Conservation (phyloP, 2,888 invertebrate species). For the Himalopsyche kuldschensis region DNA sequence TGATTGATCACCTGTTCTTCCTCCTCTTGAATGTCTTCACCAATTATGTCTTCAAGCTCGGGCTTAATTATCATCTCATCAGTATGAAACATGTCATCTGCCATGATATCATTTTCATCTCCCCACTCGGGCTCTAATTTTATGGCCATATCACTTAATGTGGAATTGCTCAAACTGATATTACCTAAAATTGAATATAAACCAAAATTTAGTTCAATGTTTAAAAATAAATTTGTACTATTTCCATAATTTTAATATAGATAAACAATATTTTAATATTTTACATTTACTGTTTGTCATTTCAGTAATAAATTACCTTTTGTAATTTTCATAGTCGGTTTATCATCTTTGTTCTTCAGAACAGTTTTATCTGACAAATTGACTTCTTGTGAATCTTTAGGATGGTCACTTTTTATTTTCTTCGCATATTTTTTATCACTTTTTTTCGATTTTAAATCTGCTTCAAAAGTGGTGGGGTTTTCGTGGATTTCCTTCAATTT, state of each 20-base stretch:
- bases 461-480: slow-evolving; percentile 43
- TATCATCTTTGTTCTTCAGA: neutral
- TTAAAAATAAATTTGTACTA: neutral
- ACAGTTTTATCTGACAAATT: slow-evolving; percentile 4
- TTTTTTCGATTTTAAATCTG: slow-evolving; percentile 39
- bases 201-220: neutral
- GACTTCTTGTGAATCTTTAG: slow-evolving; percentile 6
- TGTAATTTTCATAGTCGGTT: neutral
- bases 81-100: slow-evolving; percentile 20
- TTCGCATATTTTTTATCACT: slow-evolving; percentile 55
- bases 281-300: neutral
- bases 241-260: neutral
- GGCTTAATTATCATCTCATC: slow-evolving; percentile 69
- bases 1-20: slow-evolving; percentile 49
- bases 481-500: slow-evolving; percentile 16
- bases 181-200: neutral
- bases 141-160: slow-evolving; percentile 46
- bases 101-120: slow-evolving; percentile 58
- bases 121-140: slow-evolving; percentile 70
- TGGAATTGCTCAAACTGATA: neutral
- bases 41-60: slow-evolving; percentile 54
- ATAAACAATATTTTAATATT: neutral
- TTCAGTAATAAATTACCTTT: neutral
- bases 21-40: slow-evolving; percentile 59
- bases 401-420: slow-evolving; percentile 50